Evolutionary conservation across 2,888 invertebrate genomes (phyloP).

Genomic region (Cosmorhoe ocellata): DNA sequence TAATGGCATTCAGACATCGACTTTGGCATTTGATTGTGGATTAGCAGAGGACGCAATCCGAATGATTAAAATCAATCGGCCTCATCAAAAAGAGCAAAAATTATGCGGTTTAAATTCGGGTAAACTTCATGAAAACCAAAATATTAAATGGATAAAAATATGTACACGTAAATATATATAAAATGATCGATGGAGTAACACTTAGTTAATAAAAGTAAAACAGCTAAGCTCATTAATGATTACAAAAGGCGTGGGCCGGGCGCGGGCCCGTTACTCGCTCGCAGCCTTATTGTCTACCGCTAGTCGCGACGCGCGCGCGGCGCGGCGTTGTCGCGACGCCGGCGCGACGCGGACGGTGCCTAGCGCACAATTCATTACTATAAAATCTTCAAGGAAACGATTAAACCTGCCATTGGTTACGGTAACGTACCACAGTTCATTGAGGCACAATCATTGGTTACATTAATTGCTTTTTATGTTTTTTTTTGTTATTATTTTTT

Average conservation of each 20-base stretch:
- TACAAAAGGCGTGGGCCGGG: constrained; percentile 75
- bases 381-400: constrained; percentile 70
- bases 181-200: constrained; percentile 82
- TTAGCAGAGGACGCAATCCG: constrained; percentile 38
- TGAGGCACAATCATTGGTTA: constrained; percentile 83
- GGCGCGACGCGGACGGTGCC: constrained; percentile 35
- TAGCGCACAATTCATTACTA: constrained; percentile 66
- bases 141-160: constrained; percentile 79
- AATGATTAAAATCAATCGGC: constrained; percentile 28
- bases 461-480: constrained; percentile 76
- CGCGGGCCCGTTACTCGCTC: constrained; percentile 53
- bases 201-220: constrained; percentile 80
- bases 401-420: constrained; percentile 77
- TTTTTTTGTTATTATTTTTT: constrained; percentile 50
- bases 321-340: neutral
- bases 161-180: constrained; percentile 77
- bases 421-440: constrained; percentile 83
- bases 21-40: constrained; percentile 76
- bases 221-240: constrained; percentile 82
- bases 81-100: constrained; percentile 16
- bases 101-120: constrained; percentile 60
- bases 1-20: constrained; percentile 75
- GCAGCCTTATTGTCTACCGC: constrained; percentile 69
- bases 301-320: constrained; percentile 23
- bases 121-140: constrained; percentile 76